Evolutionary conservation across 2,113 vertebrate genomes (phyloP).

Genomic region (Erythrocercus mccallii): DNA sequence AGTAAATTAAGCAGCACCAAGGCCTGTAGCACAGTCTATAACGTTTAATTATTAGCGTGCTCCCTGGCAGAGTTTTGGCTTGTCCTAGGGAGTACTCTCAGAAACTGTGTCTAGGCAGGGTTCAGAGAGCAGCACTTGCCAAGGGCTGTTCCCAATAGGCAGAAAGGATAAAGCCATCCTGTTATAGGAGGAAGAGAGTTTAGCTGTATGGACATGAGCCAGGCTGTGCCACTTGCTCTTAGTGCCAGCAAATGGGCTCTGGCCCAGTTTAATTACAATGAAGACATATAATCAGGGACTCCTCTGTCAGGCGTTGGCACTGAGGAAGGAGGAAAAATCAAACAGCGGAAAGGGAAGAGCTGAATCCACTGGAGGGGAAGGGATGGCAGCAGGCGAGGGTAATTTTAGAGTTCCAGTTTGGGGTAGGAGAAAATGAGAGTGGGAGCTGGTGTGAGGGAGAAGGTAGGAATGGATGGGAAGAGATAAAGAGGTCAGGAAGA

Average conservation of each 20-base stretch:
- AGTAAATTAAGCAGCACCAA: background rate
- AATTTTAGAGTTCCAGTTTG: background rate
- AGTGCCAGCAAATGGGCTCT: constrained; percentile 39
- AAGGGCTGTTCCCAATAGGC: constrained; percentile 52
- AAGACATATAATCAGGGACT: constrained; percentile 61
- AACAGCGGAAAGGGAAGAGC: background rate
- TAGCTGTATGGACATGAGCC: constrained; percentile 52
- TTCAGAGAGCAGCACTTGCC: constrained; percentile 50
- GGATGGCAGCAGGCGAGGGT: background rate
- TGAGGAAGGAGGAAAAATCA: background rate
- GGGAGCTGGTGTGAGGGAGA: background rate
- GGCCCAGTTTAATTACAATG: constrained; percentile 64
- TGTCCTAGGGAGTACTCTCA: constrained; percentile 8
- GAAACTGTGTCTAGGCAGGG: constrained; percentile 32
- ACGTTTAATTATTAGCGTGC: constrained; percentile 31
- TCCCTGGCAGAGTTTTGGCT: constrained; percentile 38
- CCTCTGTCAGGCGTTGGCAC: constrained; percentile 36
- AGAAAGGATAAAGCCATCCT: constrained; percentile 60
- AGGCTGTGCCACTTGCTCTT: constrained; percentile 51
- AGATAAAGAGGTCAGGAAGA: background rate
- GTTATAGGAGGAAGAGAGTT: constrained; percentile 47
- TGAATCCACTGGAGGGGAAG: background rate
- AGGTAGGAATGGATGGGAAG: background rate
- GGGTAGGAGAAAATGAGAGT: background rate
- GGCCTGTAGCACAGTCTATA: background rate